phyloP scores from a whole-genome alignment of 1,140 invertebrate genomes.

The Lepidostoma basale region DNA sequence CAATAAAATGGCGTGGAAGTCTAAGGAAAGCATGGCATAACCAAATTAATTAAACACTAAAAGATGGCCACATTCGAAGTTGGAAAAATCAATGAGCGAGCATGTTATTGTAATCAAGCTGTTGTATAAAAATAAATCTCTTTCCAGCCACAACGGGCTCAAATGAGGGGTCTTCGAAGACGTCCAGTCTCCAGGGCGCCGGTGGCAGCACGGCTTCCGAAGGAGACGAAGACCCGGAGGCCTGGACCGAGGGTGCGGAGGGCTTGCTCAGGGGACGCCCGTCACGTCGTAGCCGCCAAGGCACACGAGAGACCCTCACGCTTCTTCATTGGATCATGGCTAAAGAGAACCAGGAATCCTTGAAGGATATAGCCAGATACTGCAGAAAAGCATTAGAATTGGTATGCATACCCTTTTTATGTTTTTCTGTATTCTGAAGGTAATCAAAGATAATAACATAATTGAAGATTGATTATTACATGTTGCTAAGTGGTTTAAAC shows the following conservation, averaged over 20 bases:
- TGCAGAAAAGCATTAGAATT: conserved; percentile 66
- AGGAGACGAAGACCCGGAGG: conserved; percentile 35
- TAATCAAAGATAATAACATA: not conserved
- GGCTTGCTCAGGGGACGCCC: not conserved
- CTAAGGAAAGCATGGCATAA: too few relatives aligned
- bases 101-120: too few relatives aligned
- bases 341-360: conserved; percentile 76
- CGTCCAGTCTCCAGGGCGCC: conserved; percentile 34
- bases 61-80: too few relatives aligned
- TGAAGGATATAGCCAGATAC: conserved; percentile 80
- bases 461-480: not conserved
- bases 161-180: conserved; percentile 36
- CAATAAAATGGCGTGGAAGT: too few relatives aligned
- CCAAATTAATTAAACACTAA: too few relatives aligned
- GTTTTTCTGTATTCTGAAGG: too few relatives aligned
- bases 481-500: not conserved
- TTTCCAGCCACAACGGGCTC: conserved; percentile 29
- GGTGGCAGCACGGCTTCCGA: conserved; percentile 42
- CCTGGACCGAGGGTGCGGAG: conserved; percentile 26
- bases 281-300: conserved; percentile 29
- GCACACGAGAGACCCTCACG: conserved; percentile 59
- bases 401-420: too few relatives aligned
- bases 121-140: not conserved
- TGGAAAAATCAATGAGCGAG: too few relatives aligned
- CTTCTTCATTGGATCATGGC: conserved; percentile 83